phyloP scores from a whole-genome alignment of 2,113 vertebrate species.

The Oxygymnocypris stewartii region DNA sequence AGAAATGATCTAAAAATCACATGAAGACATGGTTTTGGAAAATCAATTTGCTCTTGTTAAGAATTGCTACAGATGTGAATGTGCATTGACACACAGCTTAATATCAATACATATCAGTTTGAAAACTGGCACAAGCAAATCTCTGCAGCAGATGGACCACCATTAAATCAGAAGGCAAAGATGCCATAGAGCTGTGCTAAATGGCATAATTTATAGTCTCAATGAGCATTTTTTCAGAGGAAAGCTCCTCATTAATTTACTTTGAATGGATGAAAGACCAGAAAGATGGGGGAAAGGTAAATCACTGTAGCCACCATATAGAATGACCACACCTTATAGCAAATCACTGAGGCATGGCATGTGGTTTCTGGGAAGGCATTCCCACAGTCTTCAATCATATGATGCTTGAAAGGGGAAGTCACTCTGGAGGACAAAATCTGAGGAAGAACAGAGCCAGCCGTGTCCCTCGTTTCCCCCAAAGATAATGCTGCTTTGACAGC shows the following conservation, averaged over 20 bases:
- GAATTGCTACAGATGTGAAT: neutral
- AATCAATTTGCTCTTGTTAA: neutral
- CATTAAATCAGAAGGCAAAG: slow-evolving; percentile 34
- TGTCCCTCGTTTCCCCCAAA: slow-evolving; percentile 37
- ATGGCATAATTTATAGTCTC: slow-evolving; percentile 14
- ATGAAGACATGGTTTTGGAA: neutral
- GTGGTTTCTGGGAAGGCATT: slow-evolving; percentile 39
- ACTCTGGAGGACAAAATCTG: slow-evolving; percentile 47
- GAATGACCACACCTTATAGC: slow-evolving; percentile 44
- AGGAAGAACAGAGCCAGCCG: slow-evolving; percentile 41
- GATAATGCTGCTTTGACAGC: slow-evolving; percentile 35
- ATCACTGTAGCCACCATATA: slow-evolving; percentile 35
- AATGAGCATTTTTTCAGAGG: slow-evolving; percentile 4
- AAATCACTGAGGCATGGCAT: slow-evolving; percentile 44
- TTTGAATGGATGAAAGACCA: slow-evolving; percentile 34
- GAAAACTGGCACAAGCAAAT: slow-evolving; percentile 1
- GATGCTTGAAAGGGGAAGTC: slow-evolving; percentile 35
- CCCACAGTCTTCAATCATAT: slow-evolving; percentile 39
- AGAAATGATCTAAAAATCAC: neutral
- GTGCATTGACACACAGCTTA: neutral
- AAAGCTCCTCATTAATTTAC: slow-evolving; percentile 36
- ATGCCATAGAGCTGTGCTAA: slow-evolving; percentile 16
- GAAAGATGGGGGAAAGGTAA: slow-evolving; percentile 21
- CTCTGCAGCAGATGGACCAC: slow-evolving; percentile 16
- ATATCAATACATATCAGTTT: slow-evolving; percentile 31